phyloP scores from a whole-genome alignment of 1,140 invertebrate genomes.

The Tetramorium alpestre region DNA sequence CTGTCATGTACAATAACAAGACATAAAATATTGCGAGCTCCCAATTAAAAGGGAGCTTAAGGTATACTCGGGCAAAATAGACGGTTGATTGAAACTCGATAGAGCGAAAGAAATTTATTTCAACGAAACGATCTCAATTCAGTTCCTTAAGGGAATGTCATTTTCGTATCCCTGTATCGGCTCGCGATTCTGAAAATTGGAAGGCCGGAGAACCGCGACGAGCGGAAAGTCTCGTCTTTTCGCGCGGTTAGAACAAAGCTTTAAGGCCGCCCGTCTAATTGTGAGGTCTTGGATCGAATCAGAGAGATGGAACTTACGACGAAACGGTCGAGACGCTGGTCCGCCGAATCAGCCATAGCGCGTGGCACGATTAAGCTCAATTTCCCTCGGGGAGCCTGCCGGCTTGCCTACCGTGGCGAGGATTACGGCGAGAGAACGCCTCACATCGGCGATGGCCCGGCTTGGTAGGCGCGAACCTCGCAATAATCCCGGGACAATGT shows the following conservation, averaged over 20 bases:
- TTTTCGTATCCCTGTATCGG: background rate
- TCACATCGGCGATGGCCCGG: background rate
- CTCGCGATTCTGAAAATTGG: background rate
- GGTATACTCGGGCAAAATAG: background rate
- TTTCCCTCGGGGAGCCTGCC: background rate
- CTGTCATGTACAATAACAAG: background rate
- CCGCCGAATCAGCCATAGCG: slow-evolving; percentile 33
- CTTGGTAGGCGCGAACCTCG: background rate
- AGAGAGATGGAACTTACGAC: slow-evolving; percentile 42
- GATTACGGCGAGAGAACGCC: background rate
- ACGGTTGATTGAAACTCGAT: background rate
- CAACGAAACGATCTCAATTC: background rate
- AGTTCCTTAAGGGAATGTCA: background rate
- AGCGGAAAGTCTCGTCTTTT: background rate
- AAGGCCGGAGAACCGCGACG: background rate
- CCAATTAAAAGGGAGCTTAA: slow-evolving; percentile 10
- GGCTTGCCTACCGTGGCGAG: background rate
- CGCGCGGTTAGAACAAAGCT: background rate
- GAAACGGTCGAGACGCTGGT: slow-evolving; percentile 28
- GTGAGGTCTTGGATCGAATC: slow-evolving; percentile 18
- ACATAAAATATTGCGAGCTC: background rate
- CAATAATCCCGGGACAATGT: slow-evolving; percentile 8
- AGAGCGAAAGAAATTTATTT: background rate
- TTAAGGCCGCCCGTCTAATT: slow-evolving; percentile 24
- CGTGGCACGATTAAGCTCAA: background rate